phyloP scores from a whole-genome alignment of 2,797 vertebrate genomes.

The Spizella passerina region DNA sequence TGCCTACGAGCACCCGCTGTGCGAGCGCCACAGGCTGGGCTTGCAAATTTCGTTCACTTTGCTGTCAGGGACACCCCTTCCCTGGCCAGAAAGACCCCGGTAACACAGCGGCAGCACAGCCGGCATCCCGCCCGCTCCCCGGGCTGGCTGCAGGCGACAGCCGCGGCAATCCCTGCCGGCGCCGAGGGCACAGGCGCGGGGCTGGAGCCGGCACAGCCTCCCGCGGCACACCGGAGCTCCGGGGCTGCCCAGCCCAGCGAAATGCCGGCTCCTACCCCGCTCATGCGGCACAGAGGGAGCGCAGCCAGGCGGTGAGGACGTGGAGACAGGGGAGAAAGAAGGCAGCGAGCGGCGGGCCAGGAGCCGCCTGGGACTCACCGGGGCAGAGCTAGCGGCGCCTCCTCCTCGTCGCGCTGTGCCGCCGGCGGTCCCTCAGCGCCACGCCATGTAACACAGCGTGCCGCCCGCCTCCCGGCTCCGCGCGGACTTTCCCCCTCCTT shows the following conservation, averaged over 20 bases:
- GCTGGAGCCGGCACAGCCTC: not conserved
- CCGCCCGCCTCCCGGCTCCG: not conserved
- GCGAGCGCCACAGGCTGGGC: not conserved
- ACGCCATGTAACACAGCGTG: conserved; percentile 16
- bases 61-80: not conserved
- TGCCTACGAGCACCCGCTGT: fast-evolving
- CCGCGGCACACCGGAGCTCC: not conserved
- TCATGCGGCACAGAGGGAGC: not conserved
- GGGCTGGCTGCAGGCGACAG: not conserved
- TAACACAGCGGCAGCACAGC: fast-evolving
- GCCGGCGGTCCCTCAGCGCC: not conserved
- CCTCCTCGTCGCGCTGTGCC: not conserved
- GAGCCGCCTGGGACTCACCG: not conserved
- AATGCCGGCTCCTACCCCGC: not conserved
- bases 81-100: fast-evolving
- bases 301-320: not conserved
- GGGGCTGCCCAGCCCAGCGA: not conserved
- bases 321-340: too few species aligned
- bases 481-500: not conserved
- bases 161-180: not conserved
- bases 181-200: not conserved
- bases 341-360: not conserved
- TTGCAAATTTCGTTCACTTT: not conserved
- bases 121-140: not conserved
- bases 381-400: not conserved